Base-by-base conservation (phyloP, 2,113 vertebrate genomes). In the Pimephales promelas region DNA sequence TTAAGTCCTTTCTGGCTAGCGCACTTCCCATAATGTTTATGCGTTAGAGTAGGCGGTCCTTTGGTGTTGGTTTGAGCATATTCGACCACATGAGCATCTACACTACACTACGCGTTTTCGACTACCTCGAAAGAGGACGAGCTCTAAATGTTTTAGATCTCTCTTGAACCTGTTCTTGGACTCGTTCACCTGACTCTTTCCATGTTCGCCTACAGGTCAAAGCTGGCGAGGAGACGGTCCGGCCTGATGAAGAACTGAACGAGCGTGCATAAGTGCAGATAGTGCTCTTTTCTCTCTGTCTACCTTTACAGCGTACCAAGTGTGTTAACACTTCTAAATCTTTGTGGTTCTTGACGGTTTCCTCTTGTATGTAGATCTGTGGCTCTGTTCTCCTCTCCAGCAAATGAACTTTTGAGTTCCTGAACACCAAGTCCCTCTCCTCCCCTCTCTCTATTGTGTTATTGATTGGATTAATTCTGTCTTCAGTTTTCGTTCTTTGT, bases 331-430 rank as follows among this genome's bases (percentile, higher is more conserved):
- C 93, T 95, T 95, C 93, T 94, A 94, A 93, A 95, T 95, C 93
- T 94, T 95, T 94, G 97, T 99, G 97, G 94, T 95, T 97, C 95
- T 96, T 97, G 94, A 95, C 47, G 24, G 94, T 96, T 96, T 95
- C 95, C 95, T 96, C 95, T 95, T 93, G 94, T 98, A 91, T 94
- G 96, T 97, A 95, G 95, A 94, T 93, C 94, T 95, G 96, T 98
- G 96, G 96, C 95, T 97, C 96, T 93, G 92, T 93, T 92, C 89
- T 94, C 90, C 88, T 92, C 89, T 94, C 92, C 92, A 92, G 91
- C 93, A 86, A 93, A 92, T 91, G 90, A 90, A 91, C 87, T 80
- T 31, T 92, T 92, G 59, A 89, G 89, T 92, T 92, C 86, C 87
- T 88, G 87, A 86, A 90, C 88, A 70, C 87, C 89, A 87, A 81